These are phyloP conservation scores for Desmodus rotundus DNA, from an alignment of 2,113 vertebrate genomes.

Conservation along the genomic window DNA sequence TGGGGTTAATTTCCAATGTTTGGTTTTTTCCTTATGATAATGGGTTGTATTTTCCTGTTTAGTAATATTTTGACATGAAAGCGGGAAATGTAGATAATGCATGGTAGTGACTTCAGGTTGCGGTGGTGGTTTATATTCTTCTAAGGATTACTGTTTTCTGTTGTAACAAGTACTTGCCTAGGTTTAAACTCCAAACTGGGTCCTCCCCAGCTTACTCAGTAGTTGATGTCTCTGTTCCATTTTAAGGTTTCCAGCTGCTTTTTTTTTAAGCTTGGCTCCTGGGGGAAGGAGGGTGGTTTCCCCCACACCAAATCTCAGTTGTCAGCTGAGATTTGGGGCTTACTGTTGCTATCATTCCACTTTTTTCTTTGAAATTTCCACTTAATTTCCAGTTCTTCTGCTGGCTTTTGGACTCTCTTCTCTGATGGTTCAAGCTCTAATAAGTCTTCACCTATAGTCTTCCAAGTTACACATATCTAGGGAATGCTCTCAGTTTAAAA, in stretches of 20 bases:
- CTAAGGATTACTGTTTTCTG: background rate
- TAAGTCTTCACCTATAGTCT: background rate
- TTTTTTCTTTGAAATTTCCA: background rate
- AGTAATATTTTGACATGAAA: background rate
- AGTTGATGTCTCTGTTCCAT: background rate
- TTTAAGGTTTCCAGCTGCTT: background rate
- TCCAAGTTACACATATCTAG: background rate
- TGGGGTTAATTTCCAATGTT: background rate
- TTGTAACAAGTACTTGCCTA: background rate
- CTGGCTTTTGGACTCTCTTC: background rate
- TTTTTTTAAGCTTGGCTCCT: background rate
- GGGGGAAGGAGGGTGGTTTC: background rate
- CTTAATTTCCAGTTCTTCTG: background rate
- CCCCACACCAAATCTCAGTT: background rate
- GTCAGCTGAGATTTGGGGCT: background rate
- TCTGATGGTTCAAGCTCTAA: background rate
- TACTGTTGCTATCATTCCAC: background rate
- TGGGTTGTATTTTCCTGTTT: background rate
- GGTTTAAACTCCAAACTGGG: background rate
- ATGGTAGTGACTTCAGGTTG: background rate
- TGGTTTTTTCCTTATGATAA: background rate
- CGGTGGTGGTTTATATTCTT: background rate
- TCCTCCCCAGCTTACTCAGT: fast-evolving
- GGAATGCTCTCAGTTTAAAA: background rate
- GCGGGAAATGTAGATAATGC: background rate